These are phyloP conservation scores for Pheosia gnoma DNA, from an alignment of 2,888 invertebrate species.

Conservation along the genomic window DNA sequence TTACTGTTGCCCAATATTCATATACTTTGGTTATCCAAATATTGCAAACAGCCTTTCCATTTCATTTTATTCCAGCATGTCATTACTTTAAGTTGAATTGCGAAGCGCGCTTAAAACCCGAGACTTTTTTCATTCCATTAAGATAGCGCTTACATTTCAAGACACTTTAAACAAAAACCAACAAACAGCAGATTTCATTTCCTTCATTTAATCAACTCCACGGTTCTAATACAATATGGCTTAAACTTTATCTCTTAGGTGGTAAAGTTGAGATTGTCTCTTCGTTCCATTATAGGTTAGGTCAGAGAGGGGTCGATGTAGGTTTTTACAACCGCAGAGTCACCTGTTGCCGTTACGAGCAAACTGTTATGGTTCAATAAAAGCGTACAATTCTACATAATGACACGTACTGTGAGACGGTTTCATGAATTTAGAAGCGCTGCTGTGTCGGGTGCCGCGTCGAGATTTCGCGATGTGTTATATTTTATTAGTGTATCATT, in stretches of 20 bases:
- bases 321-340: constrained; percentile 51
- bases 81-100: constrained; percentile 13
- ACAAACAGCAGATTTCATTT: constrained; percentile 66
- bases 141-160: constrained; percentile 40
- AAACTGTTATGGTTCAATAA: constrained; percentile 70
- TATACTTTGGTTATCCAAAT: too few relatives aligned
- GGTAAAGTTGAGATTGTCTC: constrained; percentile 19
- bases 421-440: constrained; percentile 58
- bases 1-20: too few relatives aligned
- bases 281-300: constrained; percentile 16
- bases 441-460: constrained; percentile 15
- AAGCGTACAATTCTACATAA: constrained; percentile 63
- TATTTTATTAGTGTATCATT: background rate
- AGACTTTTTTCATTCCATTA: constrained; percentile 41
- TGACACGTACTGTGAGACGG: constrained; percentile 47
- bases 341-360: constrained; percentile 65
- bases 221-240: background rate
- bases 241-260: constrained; percentile 28
- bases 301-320: constrained; percentile 40
- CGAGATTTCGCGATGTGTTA: constrained; percentile 9
- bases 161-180: constrained; percentile 42
- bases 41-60: background rate
- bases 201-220: constrained; percentile 48
- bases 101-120: constrained; percentile 26
- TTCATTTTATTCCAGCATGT: background rate